Conservation (phyloP, 2,888 invertebrate genomes). For the Mythimna impura region DNA sequence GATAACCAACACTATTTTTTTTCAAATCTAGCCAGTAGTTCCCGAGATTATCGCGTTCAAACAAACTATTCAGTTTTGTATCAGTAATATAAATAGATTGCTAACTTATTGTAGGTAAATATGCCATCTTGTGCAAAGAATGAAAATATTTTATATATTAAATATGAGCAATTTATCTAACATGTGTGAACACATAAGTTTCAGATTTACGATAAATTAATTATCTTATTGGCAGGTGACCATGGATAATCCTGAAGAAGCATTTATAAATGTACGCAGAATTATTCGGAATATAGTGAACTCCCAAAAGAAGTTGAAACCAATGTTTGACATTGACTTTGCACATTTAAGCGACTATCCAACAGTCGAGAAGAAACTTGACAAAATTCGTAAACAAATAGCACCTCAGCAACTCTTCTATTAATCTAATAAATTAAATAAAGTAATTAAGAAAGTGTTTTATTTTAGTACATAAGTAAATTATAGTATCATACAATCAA, state of each 20-base stretch:
- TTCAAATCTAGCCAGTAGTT: too few species aligned
- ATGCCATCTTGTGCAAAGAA: too few species aligned
- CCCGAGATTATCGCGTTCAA: too few species aligned
- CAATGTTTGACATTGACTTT: conserved; percentile 85
- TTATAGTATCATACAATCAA: conserved; percentile 81
- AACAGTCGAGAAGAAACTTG: conserved; percentile 73
- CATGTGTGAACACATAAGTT: neutral
- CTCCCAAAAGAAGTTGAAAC: conserved; percentile 74
- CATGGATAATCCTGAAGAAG: conserved; percentile 80
- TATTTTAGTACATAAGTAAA: conserved; percentile 83
- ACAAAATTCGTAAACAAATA: conserved; percentile 78
- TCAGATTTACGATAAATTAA: neutral
- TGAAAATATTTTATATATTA: too few species aligned
- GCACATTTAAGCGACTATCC: conserved; percentile 73
- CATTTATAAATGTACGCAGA: conserved; percentile 78
- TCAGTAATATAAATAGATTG: too few species aligned
- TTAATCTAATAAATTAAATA: conserved; percentile 67
- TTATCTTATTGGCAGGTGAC: conserved; percentile 71
- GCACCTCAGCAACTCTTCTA: conserved; percentile 80
- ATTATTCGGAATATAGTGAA: conserved; percentile 79
- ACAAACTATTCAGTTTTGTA: neutral
- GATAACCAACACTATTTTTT: too few species aligned
- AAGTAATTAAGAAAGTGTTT: conserved; percentile 70
- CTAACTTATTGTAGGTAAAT: too few species aligned
- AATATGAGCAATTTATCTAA: too few species aligned